These are phyloP conservation scores for Aphelinus atriplicis DNA, from an alignment of 1,140 invertebrate species.

Conservation along the genomic window DNA sequence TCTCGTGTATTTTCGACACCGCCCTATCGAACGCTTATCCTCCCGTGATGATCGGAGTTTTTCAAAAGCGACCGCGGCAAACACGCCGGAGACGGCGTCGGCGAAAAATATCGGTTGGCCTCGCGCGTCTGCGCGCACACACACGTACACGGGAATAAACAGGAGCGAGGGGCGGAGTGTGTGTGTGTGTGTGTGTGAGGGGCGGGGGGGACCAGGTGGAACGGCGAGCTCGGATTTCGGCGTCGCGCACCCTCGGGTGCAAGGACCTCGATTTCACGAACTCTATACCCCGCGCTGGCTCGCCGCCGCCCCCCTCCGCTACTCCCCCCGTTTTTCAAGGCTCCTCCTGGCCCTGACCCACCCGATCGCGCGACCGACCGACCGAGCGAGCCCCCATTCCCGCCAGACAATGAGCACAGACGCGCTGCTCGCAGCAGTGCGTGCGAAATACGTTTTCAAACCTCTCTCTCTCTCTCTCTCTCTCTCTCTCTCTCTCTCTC, in stretches of 20 bases:
- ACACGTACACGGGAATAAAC: background rate
- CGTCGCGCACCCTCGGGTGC: slow-evolving; percentile 42
- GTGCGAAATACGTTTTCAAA: too few relatives aligned
- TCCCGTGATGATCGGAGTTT: too few relatives aligned
- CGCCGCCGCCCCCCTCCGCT: slow-evolving; percentile 20
- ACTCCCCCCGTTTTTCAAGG: slow-evolving; percentile 7
- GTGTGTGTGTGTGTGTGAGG: background rate
- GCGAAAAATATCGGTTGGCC: background rate
- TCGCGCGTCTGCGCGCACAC: background rate
- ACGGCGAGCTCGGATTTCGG: slow-evolving; percentile 29
- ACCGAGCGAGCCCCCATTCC: slow-evolving; percentile 27
- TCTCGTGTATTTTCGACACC: too few relatives aligned
- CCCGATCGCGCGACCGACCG: slow-evolving; percentile 52
- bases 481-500: too few relatives aligned
- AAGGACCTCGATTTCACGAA: slow-evolving; percentile 57
- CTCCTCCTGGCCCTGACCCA: slow-evolving; percentile 61
- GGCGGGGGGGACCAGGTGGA: slow-evolving; percentile 5
- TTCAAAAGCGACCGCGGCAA: too few relatives aligned
- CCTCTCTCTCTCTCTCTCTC: too few relatives aligned
- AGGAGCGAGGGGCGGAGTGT: background rate
- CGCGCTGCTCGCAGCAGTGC: too few relatives aligned
- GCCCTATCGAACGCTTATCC: too few relatives aligned
- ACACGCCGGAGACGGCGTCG: too few relatives aligned
- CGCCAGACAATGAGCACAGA: slow-evolving; percentile 11
- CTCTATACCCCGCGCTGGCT: slow-evolving; percentile 41